Conservation (phyloP, 2,888 invertebrate species). For the Tryphoninae sp. region DNA sequence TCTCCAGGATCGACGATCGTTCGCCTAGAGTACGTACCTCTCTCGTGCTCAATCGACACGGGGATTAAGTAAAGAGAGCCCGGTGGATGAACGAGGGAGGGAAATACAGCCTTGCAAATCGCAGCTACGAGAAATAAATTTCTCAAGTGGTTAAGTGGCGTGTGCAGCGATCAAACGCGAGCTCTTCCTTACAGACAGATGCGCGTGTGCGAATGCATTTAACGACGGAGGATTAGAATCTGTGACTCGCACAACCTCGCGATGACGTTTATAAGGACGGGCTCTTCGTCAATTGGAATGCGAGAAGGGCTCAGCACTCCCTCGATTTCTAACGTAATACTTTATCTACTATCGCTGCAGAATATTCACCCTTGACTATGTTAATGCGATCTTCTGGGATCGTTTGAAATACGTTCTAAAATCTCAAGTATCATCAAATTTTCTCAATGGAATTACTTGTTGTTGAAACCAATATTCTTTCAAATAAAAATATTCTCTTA, state of each 20-base stretch:
- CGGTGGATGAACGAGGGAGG: conserved; percentile 18
- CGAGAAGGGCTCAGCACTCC: conserved; percentile 53
- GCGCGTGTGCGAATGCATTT: background rate
- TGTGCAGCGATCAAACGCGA: conserved; percentile 33
- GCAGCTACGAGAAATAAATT: conserved; percentile 12
- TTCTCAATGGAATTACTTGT: background rate
- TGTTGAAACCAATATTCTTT: background rate
- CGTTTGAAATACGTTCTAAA: background rate
- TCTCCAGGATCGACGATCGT: conserved; percentile 35
- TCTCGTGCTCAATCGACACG: conserved; percentile 18
- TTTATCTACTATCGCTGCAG: background rate
- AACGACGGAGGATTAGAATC: background rate
- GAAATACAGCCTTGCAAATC: conserved; percentile 53
- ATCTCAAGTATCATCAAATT: background rate
- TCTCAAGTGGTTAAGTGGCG: conserved; percentile 29
- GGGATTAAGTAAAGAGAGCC: conserved; percentile 19
- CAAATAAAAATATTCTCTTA: too few relatives aligned
- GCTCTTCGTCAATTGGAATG: conserved; percentile 49
- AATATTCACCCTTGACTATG: conserved; percentile 34
- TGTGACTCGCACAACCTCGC: background rate
- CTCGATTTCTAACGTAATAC: conserved; percentile 11
- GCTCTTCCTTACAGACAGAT: conserved; percentile 29
- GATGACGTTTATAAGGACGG: conserved; percentile 39
- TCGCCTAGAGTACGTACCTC: conserved; percentile 11
- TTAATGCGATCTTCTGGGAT: background rate